phyloP scores from a whole-genome alignment of 2,888 invertebrate genomes.

The Ophion slaviceki region DNA sequence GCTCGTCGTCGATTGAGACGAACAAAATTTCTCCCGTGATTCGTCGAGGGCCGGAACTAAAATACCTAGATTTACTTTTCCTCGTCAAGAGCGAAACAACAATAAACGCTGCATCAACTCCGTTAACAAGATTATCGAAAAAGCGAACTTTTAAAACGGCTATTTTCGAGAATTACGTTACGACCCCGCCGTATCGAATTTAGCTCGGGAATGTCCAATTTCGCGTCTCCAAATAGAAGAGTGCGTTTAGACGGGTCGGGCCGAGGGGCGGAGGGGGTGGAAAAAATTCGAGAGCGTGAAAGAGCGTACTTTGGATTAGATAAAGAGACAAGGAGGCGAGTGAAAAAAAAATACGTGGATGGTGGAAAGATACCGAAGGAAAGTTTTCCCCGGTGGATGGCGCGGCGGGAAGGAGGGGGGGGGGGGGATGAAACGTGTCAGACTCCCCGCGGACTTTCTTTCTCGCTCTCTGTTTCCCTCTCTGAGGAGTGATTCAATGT shows the following conservation, averaged over 20 bases:
- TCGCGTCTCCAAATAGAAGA: background rate
- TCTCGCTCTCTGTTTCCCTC: slow-evolving; percentile 46
- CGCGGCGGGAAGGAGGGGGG: background rate
- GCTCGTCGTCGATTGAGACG: too few species aligned
- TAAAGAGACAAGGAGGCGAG: slow-evolving; percentile 31
- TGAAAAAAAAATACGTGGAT: slow-evolving; percentile 48
- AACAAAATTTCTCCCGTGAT: too few species aligned
- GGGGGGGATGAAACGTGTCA: background rate
- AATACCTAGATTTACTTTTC: background rate
- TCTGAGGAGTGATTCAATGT: slow-evolving; percentile 58
- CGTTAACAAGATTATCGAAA: background rate
- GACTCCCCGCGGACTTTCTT: slow-evolving; percentile 49
- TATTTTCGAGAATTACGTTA: background rate
- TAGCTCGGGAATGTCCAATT: background rate
- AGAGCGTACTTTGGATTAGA: slow-evolving; percentile 49
- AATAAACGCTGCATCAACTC: background rate
- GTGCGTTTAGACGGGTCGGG: background rate
- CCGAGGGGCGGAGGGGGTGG: background rate
- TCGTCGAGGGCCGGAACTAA: too few species aligned
- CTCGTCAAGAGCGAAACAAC: background rate
- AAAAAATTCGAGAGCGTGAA: background rate
- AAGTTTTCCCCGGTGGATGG: slow-evolving; percentile 27
- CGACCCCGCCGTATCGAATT: background rate
- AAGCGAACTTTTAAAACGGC: background rate
- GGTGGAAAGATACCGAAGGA: slow-evolving; percentile 10